These are phyloP conservation scores for Leptogaster cylindrica DNA, from an alignment of 2,888 invertebrate species.

Conservation along the genomic window DNA sequence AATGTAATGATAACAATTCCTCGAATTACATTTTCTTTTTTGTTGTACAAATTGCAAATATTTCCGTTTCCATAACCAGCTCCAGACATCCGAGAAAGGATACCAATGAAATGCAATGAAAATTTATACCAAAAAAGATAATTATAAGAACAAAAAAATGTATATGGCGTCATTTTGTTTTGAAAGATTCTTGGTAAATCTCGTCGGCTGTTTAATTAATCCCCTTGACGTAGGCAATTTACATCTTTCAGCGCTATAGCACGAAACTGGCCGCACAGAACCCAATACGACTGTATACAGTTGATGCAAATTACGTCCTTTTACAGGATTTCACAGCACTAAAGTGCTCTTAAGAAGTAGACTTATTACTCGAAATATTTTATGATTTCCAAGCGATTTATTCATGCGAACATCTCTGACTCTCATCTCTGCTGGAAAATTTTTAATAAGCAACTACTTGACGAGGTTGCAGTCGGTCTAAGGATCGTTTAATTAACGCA, in stretches of 20 bases:
- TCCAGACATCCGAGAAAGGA: neutral
- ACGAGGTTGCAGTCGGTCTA: too few species aligned
- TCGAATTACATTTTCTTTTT: too few species aligned
- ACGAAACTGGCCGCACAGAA: slow-evolving; percentile 6
- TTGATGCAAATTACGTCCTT: slow-evolving; percentile 4
- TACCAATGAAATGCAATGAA: too few species aligned
- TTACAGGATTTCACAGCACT: neutral
- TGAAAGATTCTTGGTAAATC: neutral
- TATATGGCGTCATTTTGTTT: neutral
- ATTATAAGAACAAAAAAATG: neutral
- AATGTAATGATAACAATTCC: too few species aligned
- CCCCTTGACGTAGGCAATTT: slow-evolving; percentile 23
- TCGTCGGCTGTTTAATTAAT: slow-evolving; percentile 25
- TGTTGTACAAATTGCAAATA: slow-evolving; percentile 30
- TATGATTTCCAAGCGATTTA: slow-evolving; percentile 12
- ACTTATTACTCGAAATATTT: slow-evolving; percentile 29
- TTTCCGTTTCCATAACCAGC: neutral
- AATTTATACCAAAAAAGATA: neutral
- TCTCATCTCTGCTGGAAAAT: neutral
- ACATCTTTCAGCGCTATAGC: slow-evolving; percentile 10
- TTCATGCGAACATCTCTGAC: slow-evolving; percentile 11
- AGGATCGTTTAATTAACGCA: too few species aligned
- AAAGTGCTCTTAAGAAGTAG: slow-evolving; percentile 24
- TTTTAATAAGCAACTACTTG: too few species aligned
- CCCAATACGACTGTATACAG: neutral